These are phyloP conservation scores for Argentina silus DNA, from an alignment of 2,797 vertebrate species.

Conservation along the genomic window DNA sequence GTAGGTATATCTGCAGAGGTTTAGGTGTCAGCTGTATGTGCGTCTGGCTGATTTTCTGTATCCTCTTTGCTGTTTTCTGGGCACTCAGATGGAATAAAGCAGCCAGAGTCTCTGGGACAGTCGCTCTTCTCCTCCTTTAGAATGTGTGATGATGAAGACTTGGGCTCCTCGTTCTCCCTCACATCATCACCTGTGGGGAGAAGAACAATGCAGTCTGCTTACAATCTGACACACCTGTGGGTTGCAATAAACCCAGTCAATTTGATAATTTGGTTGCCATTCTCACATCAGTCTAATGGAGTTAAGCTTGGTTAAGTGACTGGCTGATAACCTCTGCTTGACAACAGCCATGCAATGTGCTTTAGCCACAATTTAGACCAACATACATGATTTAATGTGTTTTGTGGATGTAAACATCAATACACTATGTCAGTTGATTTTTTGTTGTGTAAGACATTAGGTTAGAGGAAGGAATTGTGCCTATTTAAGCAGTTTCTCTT, in stretches of 20 bases:
- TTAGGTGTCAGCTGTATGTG: constrained; percentile 42
- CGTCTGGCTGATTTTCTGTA: constrained; percentile 52
- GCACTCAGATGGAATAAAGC: constrained; percentile 92
- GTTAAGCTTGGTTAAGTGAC: constrained; percentile 73
- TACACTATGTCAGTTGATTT: background rate
- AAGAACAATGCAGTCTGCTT: constrained; percentile 16
- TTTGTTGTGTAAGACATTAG: constrained; percentile 41
- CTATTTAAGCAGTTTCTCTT: constrained; percentile 63
- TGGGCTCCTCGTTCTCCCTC: constrained; percentile 69
- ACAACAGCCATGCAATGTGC: constrained; percentile 45
- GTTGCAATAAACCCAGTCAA: constrained; percentile 34
- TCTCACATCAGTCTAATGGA: constrained; percentile 47
- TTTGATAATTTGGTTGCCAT: constrained; percentile 24
- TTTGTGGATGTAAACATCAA: background rate
- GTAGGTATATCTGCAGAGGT: background rate
- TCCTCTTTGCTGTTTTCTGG: constrained; percentile 90
- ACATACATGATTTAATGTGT: constrained; percentile 5
- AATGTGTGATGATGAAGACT: constrained; percentile 62
- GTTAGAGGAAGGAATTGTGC: constrained; percentile 63
- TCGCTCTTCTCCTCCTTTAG: constrained; percentile 81
- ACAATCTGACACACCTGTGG: background rate
- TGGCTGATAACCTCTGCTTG: constrained; percentile 34
- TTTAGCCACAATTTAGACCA: constrained; percentile 17
- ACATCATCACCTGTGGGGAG: constrained; percentile 68
- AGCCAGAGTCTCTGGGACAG: constrained; percentile 96